A percentile compares a stretch with the other conserved stretches of the same genome.
Conservation (phyloP, 2,113 vertebrate species). For the Sebastes fasciatus region DNA sequence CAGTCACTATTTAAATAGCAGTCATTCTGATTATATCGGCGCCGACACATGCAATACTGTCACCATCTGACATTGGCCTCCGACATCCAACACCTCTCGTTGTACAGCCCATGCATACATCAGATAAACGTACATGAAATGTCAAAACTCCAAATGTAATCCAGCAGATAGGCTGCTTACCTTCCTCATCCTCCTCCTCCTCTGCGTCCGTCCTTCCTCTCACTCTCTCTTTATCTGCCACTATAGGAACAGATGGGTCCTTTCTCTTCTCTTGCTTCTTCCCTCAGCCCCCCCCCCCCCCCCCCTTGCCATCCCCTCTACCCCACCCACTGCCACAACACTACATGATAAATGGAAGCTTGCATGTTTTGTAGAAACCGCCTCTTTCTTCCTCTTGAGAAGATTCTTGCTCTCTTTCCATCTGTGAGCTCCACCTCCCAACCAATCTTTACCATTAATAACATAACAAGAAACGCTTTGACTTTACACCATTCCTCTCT, state of each 20-base stretch:
- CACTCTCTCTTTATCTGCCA: conserved; percentile 11
- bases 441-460: no score
- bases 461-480: not conserved
- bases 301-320: conserved; percentile 21
- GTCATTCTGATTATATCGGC: not conserved
- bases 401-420: not conserved
- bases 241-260: conserved; percentile 73
- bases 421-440: not conserved
- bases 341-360: conserved; percentile 4
- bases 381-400: not conserved
- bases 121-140: not conserved
- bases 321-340: conserved; percentile 39
- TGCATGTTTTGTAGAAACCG: conserved; percentile 21
- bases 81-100: not conserved
- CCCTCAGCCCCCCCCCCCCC: conserved; percentile 2
- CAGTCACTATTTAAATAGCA: not conserved
- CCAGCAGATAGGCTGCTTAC: conserved; percentile 32
- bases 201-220: not conserved
- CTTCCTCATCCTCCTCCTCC: conserved; percentile 26
- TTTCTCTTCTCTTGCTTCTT: conserved; percentile 62
- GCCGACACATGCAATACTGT: conserved; percentile 5
- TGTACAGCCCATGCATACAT: not conserved
- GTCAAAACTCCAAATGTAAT: not conserved
- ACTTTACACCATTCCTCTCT: not conserved
- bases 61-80: not conserved